phyloP scores from a whole-genome alignment of 2,113 vertebrate species.

The Macquaria ambigua region DNA sequence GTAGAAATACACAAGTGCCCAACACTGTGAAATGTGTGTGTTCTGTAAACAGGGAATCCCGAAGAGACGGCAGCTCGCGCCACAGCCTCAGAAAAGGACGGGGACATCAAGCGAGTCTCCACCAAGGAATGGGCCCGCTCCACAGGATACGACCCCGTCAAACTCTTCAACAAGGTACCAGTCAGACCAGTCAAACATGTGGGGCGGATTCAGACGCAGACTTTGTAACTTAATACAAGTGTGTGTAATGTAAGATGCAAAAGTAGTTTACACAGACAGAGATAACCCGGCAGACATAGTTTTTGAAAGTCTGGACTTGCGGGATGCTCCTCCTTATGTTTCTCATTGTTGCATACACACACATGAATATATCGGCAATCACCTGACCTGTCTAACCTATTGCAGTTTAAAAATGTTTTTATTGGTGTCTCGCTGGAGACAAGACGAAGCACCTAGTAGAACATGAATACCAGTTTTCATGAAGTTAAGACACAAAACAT shows the following conservation, averaged over 20 bases:
- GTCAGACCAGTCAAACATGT: not conserved
- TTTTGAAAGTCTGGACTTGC: too few relatives aligned
- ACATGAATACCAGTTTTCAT: not conserved
- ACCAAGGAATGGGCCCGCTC: constrained; percentile 98
- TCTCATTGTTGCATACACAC: too few relatives aligned
- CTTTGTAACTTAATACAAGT: not conserved
- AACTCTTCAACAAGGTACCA: constrained; percentile 96
- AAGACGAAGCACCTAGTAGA: not conserved
- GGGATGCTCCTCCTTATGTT: too few relatives aligned
- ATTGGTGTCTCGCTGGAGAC: not conserved
- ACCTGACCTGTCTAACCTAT: not conserved
- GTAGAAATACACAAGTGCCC: not conserved
- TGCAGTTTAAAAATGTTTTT: not conserved
- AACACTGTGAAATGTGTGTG: not conserved
- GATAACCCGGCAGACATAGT: too few relatives aligned
- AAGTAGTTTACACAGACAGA: too few relatives aligned
- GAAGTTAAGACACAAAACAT: not conserved
- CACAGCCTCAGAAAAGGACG: constrained; percentile 92
- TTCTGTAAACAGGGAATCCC: constrained; percentile 89
- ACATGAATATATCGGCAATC: too few relatives aligned
- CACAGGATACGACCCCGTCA: constrained; percentile 93
- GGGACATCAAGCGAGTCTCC: constrained; percentile 95
- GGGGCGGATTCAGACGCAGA: not conserved
- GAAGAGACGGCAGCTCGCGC: constrained; percentile 92
- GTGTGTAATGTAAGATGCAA: not conserved